These are phyloP conservation scores for Synchiropus splendidus DNA, from an alignment of 2,113 vertebrate species.

Conservation along the genomic window DNA sequence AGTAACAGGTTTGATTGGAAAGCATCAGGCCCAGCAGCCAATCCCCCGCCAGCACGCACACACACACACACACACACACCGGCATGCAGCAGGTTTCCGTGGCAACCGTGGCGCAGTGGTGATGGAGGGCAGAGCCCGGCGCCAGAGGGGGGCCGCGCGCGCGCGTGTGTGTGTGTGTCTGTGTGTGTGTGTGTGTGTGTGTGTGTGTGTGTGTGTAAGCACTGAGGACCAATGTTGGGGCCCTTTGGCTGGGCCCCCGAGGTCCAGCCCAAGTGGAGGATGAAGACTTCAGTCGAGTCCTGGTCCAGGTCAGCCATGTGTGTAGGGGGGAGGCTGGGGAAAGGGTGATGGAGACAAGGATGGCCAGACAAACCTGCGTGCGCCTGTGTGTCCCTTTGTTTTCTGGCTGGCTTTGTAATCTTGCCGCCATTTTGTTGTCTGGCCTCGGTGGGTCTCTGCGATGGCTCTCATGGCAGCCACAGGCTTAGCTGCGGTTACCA, in stretches of 20 bases:
- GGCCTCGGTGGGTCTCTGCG: slow-evolving; percentile 26
- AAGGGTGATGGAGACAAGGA: no score
- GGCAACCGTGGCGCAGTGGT: slow-evolving; percentile 57
- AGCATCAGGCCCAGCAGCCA: slow-evolving; percentile 67
- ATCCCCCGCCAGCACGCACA: slow-evolving; percentile 56
- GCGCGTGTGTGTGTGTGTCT: slow-evolving; percentile 1
- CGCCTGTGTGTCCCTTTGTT: slow-evolving; percentile 47
- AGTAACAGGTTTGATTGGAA: slow-evolving; percentile 72
- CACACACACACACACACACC: slow-evolving; percentile 37
- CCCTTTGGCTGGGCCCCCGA: no score
- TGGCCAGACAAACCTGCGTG: no score
- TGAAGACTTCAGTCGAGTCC: no score
- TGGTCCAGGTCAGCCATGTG: no score
- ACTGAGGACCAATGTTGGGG: no score
- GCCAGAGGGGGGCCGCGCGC: slow-evolving; percentile 10
- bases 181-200: background rate
- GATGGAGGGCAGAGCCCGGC: slow-evolving; percentile 45
- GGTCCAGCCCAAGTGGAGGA: no score
- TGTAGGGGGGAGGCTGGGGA: no score
- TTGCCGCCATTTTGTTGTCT: slow-evolving; percentile 60
- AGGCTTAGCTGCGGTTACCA: slow-evolving; percentile 62
- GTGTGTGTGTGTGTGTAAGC: background rate
- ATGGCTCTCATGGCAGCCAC: slow-evolving; percentile 43
- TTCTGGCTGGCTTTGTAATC: slow-evolving; percentile 49
- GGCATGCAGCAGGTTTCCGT: slow-evolving; percentile 52